Evolutionary conservation across 1,140 invertebrate genomes (phyloP).

Genomic region (Platyscapa corneri): DNA sequence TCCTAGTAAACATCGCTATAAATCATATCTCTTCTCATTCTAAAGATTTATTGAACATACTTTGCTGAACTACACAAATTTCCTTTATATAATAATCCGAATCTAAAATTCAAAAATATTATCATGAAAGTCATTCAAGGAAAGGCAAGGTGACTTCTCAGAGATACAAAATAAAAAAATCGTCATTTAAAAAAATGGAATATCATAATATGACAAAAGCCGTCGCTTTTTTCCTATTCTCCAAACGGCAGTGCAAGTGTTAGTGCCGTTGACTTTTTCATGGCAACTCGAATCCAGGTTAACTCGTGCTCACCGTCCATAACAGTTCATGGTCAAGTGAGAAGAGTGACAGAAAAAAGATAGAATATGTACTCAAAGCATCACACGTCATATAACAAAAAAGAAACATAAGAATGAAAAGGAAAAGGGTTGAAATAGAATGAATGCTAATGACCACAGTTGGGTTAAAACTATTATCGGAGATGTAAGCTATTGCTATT

Average conservation of each 20-base stretch:
- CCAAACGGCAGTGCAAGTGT: conserved; percentile 10
- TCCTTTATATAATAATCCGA: not conserved
- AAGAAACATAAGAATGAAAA: conserved; percentile 53
- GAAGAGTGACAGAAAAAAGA: conserved; percentile 4
- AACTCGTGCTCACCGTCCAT: conserved; percentile 37
- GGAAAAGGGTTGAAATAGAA: not conserved
- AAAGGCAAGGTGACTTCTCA: not conserved
- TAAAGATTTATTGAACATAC: conserved; percentile 33
- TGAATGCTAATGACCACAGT: not conserved
- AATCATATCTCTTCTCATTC: conserved; percentile 32
- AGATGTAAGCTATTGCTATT: not conserved
- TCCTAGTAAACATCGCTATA: conserved; percentile 36
- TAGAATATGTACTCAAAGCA: conserved; percentile 40
- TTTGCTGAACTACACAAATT: conserved; percentile 5
- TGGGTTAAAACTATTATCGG: not conserved
- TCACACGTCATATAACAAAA: conserved; percentile 50
- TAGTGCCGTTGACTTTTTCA: conserved; percentile 10
- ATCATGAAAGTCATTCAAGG: not conserved
- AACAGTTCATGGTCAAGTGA: conserved; percentile 46
- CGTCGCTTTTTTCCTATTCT: conserved; percentile 3
- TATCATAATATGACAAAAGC: conserved; percentile 18
- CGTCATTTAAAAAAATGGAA: conserved; percentile 4
- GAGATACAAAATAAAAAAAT: not conserved
- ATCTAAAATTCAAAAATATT: conserved; percentile 16
- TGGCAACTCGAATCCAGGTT: conserved; percentile 41